phyloP scores from a whole-genome alignment of 2,797 vertebrate species.

The Adelosebastes latens region DNA sequence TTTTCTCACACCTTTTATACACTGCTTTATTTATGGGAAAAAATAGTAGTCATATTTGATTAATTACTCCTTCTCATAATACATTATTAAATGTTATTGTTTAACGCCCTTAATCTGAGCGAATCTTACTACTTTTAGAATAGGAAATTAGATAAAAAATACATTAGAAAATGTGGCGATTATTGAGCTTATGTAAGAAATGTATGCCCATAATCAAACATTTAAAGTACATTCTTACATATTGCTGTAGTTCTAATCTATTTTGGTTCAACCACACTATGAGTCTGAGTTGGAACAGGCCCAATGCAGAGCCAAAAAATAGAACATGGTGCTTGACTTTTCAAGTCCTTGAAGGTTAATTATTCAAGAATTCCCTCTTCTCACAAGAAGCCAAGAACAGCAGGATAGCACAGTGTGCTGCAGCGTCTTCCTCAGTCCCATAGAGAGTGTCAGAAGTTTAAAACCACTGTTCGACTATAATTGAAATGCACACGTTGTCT shows the following conservation, averaged over 20 bases:
- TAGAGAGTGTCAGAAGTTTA: conserved; percentile 81
- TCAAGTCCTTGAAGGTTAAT: conserved; percentile 73
- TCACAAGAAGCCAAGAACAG: conserved; percentile 65
- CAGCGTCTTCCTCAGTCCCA: conserved; percentile 75
- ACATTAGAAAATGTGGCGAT: neutral
- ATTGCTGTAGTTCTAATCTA: neutral
- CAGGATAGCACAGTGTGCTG: conserved; percentile 46
- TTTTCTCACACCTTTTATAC: conserved; percentile 32
- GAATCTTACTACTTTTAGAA: neutral
- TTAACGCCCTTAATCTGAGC: neutral
- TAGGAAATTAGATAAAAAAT: neutral
- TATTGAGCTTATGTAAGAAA: neutral
- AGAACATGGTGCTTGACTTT: conserved; percentile 55
- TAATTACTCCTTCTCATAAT: neutral
- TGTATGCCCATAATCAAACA: neutral
- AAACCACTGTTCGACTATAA: conserved; percentile 65
- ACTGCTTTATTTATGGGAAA: conserved; percentile 26
- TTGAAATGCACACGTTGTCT: conserved; percentile 75
- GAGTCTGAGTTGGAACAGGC: conserved; percentile 3
- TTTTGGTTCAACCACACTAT: neutral
- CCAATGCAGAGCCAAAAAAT: conserved; percentile 37
- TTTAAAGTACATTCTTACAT: neutral
- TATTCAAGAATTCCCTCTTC: conserved; percentile 73
- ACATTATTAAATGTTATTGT: neutral
- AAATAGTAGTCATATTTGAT: neutral